These are phyloP conservation scores for Charaxes varanes DNA, from an alignment of 1,140 invertebrate genomes.

Conservation along the genomic window DNA sequence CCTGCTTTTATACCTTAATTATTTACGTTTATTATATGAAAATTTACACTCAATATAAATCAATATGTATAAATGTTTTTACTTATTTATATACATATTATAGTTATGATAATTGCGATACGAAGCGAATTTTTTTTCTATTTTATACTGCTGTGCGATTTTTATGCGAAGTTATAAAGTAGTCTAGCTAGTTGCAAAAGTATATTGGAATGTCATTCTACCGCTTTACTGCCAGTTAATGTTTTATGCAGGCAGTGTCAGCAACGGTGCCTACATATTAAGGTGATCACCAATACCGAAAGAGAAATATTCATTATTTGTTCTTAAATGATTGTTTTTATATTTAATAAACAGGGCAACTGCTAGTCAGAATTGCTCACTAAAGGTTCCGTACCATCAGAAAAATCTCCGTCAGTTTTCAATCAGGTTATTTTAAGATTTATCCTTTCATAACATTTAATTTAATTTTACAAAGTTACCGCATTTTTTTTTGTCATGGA, in stretches of 20 bases:
- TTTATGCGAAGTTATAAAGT: slow-evolving; percentile 23
- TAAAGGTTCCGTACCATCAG: too few relatives aligned
- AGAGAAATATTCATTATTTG: slow-evolving; percentile 3
- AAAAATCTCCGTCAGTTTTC: too few relatives aligned
- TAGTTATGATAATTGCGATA: slow-evolving; percentile 16
- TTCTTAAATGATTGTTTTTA: background rate
- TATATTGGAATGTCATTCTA: slow-evolving; percentile 20
- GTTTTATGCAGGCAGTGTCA: slow-evolving; percentile 14
- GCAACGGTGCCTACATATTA: slow-evolving; percentile 4
- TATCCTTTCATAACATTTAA: too few relatives aligned
- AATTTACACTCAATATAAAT: too few relatives aligned
- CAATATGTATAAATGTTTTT: slow-evolving; percentile 2
- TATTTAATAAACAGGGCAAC: too few relatives aligned
- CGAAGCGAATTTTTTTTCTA: slow-evolving; percentile 32
- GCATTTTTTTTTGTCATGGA: too few relatives aligned
- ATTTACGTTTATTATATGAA: too few relatives aligned
- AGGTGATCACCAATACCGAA: slow-evolving; percentile 3
- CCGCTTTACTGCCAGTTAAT: slow-evolving; percentile 10
- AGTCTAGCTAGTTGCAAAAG: slow-evolving; percentile 17
- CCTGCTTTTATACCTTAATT: too few relatives aligned
- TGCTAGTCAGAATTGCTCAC: too few relatives aligned
- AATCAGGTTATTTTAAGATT: too few relatives aligned
- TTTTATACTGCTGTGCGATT: slow-evolving; percentile 36
- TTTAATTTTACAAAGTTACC: too few relatives aligned
- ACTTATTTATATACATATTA: slow-evolving; percentile 1